These are phyloP conservation scores for Callopanchax toddi DNA, from an alignment of 2,113 vertebrate genomes.

Conservation along the genomic window DNA sequence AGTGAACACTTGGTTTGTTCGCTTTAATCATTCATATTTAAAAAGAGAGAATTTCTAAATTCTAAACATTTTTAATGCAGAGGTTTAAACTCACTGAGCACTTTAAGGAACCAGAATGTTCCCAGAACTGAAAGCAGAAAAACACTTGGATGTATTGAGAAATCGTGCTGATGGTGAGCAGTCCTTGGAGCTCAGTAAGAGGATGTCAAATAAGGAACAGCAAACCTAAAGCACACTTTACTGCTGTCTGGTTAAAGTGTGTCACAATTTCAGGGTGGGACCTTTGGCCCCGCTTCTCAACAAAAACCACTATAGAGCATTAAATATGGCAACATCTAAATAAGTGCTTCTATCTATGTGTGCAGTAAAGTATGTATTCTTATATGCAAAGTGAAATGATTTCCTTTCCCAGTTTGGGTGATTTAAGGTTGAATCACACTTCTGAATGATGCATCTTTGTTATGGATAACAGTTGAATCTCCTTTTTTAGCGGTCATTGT, in stretches of 20 bases:
- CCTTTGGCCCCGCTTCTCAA: slow-evolving; percentile 17
- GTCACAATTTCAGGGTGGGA: slow-evolving; percentile 63
- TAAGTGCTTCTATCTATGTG: background rate
- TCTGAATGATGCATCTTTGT: too few species aligned
- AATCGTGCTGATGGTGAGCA: slow-evolving; percentile 58
- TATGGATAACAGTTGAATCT: too few species aligned
- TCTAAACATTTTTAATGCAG: too few species aligned
- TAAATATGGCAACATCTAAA: slow-evolving; percentile 5
- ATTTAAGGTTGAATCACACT: too few species aligned
- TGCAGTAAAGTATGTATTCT: background rate
- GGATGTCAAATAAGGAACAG: slow-evolving; percentile 80
- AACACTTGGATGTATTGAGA: slow-evolving; percentile 53
- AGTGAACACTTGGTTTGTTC: too few species aligned
- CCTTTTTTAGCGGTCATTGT: background rate
- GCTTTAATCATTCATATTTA: too few species aligned
- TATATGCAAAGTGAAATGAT: too few species aligned
- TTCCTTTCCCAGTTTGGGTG: too few species aligned
- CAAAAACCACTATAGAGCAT: slow-evolving; percentile 33
- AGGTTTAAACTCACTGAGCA: background rate
- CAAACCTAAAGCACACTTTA: slow-evolving; percentile 63
- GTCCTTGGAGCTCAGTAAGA: slow-evolving; percentile 62
- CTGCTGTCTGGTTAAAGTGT: slow-evolving; percentile 70
- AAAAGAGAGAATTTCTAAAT: too few species aligned
- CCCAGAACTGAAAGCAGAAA: slow-evolving; percentile 17
- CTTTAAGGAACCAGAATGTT: background rate